Conservation (phyloP, 2,113 vertebrate species). For the Orientallactaga bullata region DNA sequence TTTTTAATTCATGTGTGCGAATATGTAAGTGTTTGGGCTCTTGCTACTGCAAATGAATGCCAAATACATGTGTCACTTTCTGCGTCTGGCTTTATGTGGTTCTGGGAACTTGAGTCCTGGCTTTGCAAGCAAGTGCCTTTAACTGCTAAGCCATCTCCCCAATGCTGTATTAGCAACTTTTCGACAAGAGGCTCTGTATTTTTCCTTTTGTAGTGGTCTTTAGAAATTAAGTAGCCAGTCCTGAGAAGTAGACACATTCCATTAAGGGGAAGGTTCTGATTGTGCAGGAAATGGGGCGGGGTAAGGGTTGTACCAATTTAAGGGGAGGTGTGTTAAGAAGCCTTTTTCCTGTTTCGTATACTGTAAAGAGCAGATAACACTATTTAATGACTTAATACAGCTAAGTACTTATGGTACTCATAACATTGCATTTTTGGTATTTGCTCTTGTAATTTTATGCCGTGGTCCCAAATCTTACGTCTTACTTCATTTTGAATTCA, state of each 20-base stretch:
- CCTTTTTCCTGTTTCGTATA: not conserved
- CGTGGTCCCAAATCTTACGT: not conserved
- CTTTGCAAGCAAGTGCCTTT: no score
- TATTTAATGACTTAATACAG: not conserved
- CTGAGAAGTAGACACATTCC: not conserved
- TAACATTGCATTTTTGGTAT: not conserved
- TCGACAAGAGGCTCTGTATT: not conserved
- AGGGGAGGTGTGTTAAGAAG: not conserved
- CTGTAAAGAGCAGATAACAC: not conserved
- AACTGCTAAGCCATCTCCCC: no score
- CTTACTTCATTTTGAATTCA: slow-evolving; percentile 12
- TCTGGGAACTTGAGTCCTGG: no score
- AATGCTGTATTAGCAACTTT: not conserved
- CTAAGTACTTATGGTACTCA: not conserved
- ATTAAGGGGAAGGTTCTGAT: not conserved
- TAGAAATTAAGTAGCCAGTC: not conserved
- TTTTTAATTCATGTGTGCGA: no score
- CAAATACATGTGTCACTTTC: no score
- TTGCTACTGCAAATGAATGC: no score
- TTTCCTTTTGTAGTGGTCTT: not conserved
- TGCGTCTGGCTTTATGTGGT: no score
- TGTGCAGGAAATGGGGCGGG: not conserved
- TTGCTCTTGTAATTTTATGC: not conserved
- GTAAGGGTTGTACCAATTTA: not conserved
- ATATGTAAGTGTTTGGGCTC: no score